Percentiles rank a stretch among this genome's conserved stretches.
Evolutionary conservation across 2,113 vertebrate genomes (phyloP).

Genomic region (Barnardius zonarius): DNA sequence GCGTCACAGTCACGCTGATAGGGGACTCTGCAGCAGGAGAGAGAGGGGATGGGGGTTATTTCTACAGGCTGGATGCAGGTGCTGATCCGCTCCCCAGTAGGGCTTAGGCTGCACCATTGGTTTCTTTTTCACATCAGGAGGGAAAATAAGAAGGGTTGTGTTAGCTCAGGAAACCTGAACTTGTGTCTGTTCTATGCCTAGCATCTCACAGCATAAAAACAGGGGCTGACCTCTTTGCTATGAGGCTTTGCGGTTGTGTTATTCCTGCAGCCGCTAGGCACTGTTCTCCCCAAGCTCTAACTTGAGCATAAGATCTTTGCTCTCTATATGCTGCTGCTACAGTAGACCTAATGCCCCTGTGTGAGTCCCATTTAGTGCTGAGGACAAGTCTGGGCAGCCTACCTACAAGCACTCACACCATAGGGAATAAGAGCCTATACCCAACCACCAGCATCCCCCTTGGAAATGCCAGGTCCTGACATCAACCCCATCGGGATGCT

Average conservation of each 20-base stretch:
- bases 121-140: neutral
- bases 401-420: neutral
- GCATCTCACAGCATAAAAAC: neutral
- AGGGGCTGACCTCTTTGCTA: neutral
- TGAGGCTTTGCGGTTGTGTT: neutral
- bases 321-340: neutral
- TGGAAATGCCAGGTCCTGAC: neutral
- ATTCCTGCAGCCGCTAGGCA: neutral
- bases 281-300: neutral
- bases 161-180: neutral
- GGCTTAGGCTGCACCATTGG: neutral
- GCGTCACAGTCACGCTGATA: constrained; percentile 73
- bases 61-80: neutral
- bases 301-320: neutral
- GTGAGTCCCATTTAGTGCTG: neutral
- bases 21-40: constrained; percentile 84
- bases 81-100: neutral
- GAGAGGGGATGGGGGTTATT: constrained; percentile 5
- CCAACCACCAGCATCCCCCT: neutral
- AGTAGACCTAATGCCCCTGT: neutral
- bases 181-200: accelerated
- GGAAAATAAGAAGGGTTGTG: neutral
- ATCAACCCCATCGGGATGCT: neutral
- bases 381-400: neutral
- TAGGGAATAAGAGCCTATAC: neutral